Conservation (phyloP, 2,113 vertebrate species). For the Xiphophorus couchianus region DNA sequence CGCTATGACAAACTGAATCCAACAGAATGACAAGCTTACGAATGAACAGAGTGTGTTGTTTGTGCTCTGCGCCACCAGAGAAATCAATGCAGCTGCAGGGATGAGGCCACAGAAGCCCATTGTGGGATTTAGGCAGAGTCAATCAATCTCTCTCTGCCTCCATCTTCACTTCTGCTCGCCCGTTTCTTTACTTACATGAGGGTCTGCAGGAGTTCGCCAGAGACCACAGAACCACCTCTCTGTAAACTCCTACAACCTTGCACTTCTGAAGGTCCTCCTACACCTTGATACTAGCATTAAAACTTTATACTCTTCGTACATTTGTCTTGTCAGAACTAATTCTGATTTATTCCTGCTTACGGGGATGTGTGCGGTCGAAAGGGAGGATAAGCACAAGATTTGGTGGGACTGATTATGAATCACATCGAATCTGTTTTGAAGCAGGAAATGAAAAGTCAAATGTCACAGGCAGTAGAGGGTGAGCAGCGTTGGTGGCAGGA, state of each 20-base stretch:
- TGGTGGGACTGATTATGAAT: constrained; percentile 1
- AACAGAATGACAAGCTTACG: constrained; percentile 36
- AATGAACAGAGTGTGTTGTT: constrained; percentile 54
- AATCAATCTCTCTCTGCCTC: constrained; percentile 67
- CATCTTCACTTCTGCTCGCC: constrained; percentile 29
- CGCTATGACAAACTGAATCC: constrained; percentile 15
- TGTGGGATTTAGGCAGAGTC: constrained; percentile 67
- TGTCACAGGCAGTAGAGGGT: constrained; percentile 11
- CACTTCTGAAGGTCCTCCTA: constrained; percentile 44
- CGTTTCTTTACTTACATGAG: constrained; percentile 31
- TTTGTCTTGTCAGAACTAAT: constrained; percentile 46
- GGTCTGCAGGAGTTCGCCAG: constrained; percentile 39
- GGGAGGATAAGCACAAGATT: background rate
- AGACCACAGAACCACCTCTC: constrained; percentile 10
- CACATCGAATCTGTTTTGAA: constrained; percentile 10
- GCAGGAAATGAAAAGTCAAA: constrained; percentile 2
- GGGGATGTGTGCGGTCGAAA: constrained; percentile 5
- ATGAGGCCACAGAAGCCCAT: constrained; percentile 59
- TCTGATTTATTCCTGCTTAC: constrained; percentile 26
- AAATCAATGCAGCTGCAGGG: constrained; percentile 75
- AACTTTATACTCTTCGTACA: constrained; percentile 37
- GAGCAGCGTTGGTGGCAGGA: constrained; percentile 11
- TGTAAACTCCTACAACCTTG: constrained; percentile 30
- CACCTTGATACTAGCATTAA: constrained; percentile 18
- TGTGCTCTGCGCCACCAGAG: constrained; percentile 71